phyloP scores from a whole-genome alignment of 1,140 invertebrate genomes.

The Lasioglossum albipes region DNA sequence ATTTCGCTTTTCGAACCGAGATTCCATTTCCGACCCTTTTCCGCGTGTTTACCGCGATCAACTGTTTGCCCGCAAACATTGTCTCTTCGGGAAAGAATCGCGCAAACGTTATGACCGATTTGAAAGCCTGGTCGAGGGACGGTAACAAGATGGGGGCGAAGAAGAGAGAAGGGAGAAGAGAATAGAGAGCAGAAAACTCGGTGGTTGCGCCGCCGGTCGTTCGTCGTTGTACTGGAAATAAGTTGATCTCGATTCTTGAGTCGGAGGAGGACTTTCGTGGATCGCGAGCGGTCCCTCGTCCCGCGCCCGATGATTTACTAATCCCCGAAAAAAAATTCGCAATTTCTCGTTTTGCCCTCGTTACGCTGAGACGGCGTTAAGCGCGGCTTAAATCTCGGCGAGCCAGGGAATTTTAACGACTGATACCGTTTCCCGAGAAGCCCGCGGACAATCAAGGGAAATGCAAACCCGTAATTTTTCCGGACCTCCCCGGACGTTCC shows the following conservation, averaged over 20 bases:
- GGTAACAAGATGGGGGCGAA: background rate
- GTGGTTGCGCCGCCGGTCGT: background rate
- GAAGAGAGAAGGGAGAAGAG: background rate
- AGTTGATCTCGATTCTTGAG: constrained; percentile 28
- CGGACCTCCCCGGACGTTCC: background rate
- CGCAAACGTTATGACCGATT: constrained; percentile 50
- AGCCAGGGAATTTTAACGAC: constrained; percentile 1
- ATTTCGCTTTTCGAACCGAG: constrained; percentile 38
- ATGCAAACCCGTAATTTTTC: constrained; percentile 38
- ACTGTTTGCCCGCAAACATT: constrained; percentile 57
- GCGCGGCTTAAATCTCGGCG: constrained; percentile 20
- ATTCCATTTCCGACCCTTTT: constrained; percentile 46
- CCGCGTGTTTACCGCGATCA: constrained; percentile 34
- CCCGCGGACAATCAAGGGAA: constrained; percentile 30
- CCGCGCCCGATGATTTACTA: constrained; percentile 18
- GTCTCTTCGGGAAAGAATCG: constrained; percentile 30
- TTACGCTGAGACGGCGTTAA: constrained; percentile 30
- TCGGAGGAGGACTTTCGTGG: background rate
- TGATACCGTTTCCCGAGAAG: constrained; percentile 10
- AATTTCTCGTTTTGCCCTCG: constrained; percentile 38
- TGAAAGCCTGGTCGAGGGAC: constrained; percentile 27
- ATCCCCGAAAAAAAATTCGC: constrained; percentile 25
- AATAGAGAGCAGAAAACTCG: constrained; percentile 2
- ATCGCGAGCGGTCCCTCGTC: background rate
- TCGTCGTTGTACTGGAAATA: constrained; percentile 28